A percentile compares a stretch with the other conserved stretches of the same genome.
phyloP scores from a whole-genome alignment of 2,113 vertebrate genomes.

The Trochalopteron elliotii region DNA sequence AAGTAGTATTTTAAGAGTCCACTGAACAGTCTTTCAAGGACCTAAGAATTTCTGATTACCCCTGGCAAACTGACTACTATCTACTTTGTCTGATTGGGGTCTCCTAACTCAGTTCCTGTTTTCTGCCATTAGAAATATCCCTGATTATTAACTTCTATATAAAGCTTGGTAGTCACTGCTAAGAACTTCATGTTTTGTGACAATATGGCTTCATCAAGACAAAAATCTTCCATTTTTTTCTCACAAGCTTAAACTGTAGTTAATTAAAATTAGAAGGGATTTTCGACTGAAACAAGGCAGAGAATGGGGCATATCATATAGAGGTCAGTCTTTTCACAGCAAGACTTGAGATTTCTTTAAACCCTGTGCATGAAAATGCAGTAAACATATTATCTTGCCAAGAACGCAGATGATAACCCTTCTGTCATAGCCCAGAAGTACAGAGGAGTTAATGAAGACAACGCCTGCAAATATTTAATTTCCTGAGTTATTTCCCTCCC shows the following conservation, averaged over 20 bases:
- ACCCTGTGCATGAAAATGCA: background rate
- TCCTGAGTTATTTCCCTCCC: background rate
- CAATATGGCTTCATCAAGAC: background rate
- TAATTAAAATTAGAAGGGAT: background rate
- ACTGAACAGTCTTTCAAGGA: background rate
- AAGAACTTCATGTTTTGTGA: background rate
- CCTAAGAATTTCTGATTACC: background rate
- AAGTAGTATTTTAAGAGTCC: background rate
- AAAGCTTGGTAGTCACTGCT: background rate
- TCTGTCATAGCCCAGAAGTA: background rate
- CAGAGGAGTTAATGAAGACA: background rate
- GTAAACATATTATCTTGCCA: background rate
- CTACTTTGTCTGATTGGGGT: background rate
- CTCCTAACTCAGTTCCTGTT: background rate
- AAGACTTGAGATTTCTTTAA: background rate
- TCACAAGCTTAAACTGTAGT: background rate
- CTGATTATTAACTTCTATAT: background rate
- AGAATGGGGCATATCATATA: background rate
- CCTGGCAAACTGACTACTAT: background rate
- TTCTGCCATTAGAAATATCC: background rate
- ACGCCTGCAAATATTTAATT: background rate
- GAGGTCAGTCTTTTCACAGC: background rate
- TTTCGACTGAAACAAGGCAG: background rate
- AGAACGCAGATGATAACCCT: background rate
- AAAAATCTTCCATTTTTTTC: background rate